Percentiles rank a stretch among this genome's conserved stretches.
phyloP scores from a whole-genome alignment of 2,888 invertebrate species.

The Sarcophaga subvicina region DNA sequence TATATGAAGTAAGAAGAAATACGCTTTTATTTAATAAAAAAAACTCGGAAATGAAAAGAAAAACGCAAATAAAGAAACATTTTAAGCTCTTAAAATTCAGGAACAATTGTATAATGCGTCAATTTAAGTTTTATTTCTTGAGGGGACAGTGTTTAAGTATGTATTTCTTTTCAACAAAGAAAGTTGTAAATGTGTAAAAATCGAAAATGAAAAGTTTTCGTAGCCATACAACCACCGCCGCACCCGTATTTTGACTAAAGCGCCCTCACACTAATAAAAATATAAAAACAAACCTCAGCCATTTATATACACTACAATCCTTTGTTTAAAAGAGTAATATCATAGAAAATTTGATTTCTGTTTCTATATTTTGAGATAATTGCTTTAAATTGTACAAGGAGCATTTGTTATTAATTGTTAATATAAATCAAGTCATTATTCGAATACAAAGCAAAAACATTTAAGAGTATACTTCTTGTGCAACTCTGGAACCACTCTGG shows the following conservation, averaged over 20 bases:
- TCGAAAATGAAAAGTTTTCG: slow-evolving; percentile 30
- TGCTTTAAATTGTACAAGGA: background rate
- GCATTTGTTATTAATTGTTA: too few relatives aligned
- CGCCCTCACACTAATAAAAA: slow-evolving; percentile 13
- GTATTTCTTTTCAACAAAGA: background rate
- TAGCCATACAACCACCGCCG: slow-evolving; percentile 55
- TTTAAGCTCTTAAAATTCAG: too few relatives aligned
- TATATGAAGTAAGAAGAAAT: background rate
- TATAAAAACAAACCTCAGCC: slow-evolving; percentile 55
- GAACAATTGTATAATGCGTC: too few relatives aligned
- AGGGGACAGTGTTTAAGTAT: too few relatives aligned
- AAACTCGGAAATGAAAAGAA: background rate
- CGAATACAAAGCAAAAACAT: too few relatives aligned
- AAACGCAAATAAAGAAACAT: background rate
- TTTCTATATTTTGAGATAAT: background rate
- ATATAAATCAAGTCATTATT: too few relatives aligned
- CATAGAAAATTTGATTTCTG: background rate
- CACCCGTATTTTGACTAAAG: slow-evolving; percentile 62
- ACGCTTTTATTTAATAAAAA: background rate
- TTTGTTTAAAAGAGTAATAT: background rate
- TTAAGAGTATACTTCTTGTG: too few relatives aligned
- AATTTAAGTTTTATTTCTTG: too few relatives aligned
- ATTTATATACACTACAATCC: slow-evolving; percentile 22
- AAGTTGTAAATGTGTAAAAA: background rate
- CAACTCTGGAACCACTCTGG: too few relatives aligned